Percentiles rank a stretch among this genome's conserved stretches.
Evolutionary conservation across 2,797 vertebrate genomes (phyloP).

Genomic region (Pelodytes ibericus): DNA sequence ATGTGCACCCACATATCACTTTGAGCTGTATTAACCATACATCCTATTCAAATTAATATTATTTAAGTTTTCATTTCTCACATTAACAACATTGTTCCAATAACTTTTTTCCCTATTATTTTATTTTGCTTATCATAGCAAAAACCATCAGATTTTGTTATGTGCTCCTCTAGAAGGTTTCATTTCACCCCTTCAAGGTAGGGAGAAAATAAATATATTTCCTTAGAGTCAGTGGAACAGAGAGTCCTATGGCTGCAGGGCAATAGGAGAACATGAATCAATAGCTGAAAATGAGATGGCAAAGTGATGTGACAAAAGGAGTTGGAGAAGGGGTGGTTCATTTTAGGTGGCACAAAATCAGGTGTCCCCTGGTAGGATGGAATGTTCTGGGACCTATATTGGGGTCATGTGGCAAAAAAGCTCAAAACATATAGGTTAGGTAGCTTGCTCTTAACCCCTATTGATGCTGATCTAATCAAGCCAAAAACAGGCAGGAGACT

Average conservation of each 20-base stretch:
- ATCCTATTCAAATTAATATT: too few species aligned
- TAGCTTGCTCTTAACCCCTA: neutral
- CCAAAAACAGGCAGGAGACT: neutral
- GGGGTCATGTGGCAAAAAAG: neutral
- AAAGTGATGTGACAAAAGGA: constrained; percentile 64
- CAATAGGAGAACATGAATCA: constrained; percentile 58
- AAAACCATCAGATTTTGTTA: constrained; percentile 24
- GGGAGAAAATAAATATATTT: constrained; percentile 39
- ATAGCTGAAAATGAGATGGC: constrained; percentile 73
- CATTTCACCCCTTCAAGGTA: constrained; percentile 28
- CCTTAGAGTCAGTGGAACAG: constrained; percentile 33
- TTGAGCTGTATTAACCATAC: too few species aligned
- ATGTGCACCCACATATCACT: too few species aligned
- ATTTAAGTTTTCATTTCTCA: too few species aligned
- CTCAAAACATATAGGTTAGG: neutral
- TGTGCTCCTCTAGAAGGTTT: constrained; percentile 16
- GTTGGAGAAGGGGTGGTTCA: constrained; percentile 2
- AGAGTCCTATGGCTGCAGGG: constrained; percentile 22
- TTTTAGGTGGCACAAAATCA: too few species aligned
- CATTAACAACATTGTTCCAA: too few species aligned
- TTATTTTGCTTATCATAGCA: constrained; percentile 7
- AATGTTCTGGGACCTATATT: neutral
- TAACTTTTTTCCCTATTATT: too few species aligned
- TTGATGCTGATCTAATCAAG: neutral
- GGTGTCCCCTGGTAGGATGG: too few species aligned